Percentiles rank a stretch among this genome's conserved stretches.
These are phyloP conservation scores for Cyclargus thomasi DNA, from an alignment of 1,140 invertebrate genomes.

Conservation along the genomic window DNA sequence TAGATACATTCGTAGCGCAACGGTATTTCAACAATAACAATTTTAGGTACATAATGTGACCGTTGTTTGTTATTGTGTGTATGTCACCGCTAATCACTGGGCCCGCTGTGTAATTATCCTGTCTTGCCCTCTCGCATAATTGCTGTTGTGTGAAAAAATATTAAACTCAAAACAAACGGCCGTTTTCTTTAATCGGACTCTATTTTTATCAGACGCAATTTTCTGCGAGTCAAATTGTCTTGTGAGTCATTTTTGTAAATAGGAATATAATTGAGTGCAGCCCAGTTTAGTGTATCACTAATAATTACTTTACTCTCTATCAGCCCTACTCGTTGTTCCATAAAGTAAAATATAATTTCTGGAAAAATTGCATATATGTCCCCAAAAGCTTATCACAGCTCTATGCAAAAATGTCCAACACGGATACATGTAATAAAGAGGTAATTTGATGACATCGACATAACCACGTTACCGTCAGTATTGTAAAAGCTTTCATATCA, in stretches of 20 bases:
- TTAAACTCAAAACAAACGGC: background rate
- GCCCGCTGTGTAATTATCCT: background rate
- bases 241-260: background rate
- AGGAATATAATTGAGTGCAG: no score
- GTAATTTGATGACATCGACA: slow-evolving; percentile 54
- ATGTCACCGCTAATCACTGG: background rate
- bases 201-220: background rate
- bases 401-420: slow-evolving; percentile 23
- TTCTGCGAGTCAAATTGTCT: background rate
- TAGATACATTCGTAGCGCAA: no score
- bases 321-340: no score
- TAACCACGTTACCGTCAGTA: slow-evolving; percentile 59
- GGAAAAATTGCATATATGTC: background rate
- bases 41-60: background rate
- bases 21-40: background rate
- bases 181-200: background rate
- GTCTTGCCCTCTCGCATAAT: background rate
- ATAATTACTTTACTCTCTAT: no score
- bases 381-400: slow-evolving; percentile 17
- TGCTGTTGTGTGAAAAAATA: background rate
- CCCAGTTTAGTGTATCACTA: no score
- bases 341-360: no score
- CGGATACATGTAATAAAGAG: slow-evolving; percentile 26
- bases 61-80: background rate
- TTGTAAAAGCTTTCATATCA: slow-evolving; percentile 75